These are phyloP conservation scores for Asarcornis scutulata DNA, from an alignment of 2,113 vertebrate species.

Conservation along the genomic window DNA sequence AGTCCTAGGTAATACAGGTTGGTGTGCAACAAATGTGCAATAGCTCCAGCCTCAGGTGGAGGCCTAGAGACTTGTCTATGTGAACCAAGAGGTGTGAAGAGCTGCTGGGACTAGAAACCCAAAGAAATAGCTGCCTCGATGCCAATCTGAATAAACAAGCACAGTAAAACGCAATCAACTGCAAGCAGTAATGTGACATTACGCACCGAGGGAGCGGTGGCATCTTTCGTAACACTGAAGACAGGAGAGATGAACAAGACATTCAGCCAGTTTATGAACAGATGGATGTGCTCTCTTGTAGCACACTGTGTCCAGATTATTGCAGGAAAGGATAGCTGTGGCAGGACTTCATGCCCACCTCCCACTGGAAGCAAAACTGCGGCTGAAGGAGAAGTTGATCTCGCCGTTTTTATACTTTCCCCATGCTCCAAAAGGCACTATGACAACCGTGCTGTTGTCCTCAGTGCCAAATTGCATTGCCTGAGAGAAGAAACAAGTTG, in stretches of 20 bases:
- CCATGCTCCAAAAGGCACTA: slow-evolving; percentile 97
- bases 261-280: background rate
- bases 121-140: slow-evolving; percentile 5
- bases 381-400: slow-evolving; percentile 92
- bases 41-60: background rate
- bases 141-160: background rate
- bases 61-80: background rate
- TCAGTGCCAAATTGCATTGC: slow-evolving; percentile 92
- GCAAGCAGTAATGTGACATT: background rate
- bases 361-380: slow-evolving; percentile 93
- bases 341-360: slow-evolving; percentile 86
- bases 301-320: background rate
- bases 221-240: background rate
- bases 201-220: background rate
- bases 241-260: slow-evolving; percentile 25
- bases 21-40: background rate
- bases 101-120: background rate
- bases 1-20: background rate
- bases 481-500: slow-evolving; percentile 69
- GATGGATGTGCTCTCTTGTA: slow-evolving; percentile 16
- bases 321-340: slow-evolving; percentile 10
- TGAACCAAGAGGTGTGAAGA: background rate
- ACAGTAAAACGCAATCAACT: background rate
- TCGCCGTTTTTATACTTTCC: slow-evolving; percentile 90
- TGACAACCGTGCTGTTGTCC: slow-evolving; percentile 93